phyloP scores from a whole-genome alignment of 2,113 vertebrate genomes.

The Geococcyx californianus region DNA sequence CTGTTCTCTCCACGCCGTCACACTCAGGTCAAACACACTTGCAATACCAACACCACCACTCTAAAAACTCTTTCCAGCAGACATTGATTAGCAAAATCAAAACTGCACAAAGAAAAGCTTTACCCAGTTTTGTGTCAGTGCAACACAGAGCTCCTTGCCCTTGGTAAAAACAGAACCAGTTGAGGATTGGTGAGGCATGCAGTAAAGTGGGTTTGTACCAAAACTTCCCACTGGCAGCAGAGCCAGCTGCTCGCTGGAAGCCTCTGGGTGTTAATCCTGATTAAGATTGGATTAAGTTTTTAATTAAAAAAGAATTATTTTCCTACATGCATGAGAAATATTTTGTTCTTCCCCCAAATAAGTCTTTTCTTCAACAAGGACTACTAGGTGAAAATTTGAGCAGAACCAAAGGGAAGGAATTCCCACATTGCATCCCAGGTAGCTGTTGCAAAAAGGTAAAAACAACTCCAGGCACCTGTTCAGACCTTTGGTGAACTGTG shows the following conservation, averaged over 20 bases:
- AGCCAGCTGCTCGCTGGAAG: slow-evolving; percentile 51
- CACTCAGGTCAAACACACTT: background rate
- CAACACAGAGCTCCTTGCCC: background rate
- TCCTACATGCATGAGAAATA: slow-evolving; percentile 17
- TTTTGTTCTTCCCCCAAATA: background rate
- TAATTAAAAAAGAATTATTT: slow-evolving; percentile 56
- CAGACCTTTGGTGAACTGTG: background rate
- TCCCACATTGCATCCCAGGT: background rate
- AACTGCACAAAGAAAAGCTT: background rate
- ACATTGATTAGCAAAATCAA: background rate
- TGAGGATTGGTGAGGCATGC: background rate
- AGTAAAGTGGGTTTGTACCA: slow-evolving; percentile 33
- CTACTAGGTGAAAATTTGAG: background rate
- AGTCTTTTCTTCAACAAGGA: background rate
- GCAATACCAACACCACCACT: background rate
- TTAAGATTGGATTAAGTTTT: slow-evolving; percentile 59
- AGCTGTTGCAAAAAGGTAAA: background rate
- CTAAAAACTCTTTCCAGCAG: background rate
- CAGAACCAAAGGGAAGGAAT: background rate
- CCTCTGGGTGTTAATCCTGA: slow-evolving; percentile 52
- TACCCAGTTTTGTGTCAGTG: background rate
- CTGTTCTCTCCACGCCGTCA: background rate
- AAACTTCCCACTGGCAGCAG: slow-evolving; percentile 28
- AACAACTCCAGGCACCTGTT: background rate
- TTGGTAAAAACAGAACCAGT: background rate